phyloP scores from a whole-genome alignment of 2,888 invertebrate genomes.

The Aquatica leii region DNA sequence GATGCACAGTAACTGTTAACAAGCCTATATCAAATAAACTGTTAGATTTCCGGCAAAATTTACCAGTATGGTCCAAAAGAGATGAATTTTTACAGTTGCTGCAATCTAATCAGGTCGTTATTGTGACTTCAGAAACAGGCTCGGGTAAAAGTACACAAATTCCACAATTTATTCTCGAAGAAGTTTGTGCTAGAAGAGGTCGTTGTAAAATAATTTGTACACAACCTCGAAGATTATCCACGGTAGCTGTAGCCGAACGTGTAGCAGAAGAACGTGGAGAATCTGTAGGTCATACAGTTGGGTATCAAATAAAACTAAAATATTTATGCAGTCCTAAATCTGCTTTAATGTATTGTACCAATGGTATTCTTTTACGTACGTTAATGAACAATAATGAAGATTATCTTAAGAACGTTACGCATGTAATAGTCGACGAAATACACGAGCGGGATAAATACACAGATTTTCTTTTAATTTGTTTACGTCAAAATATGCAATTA shows the following conservation, averaged over 20 bases:
- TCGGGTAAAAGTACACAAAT: conserved; percentile 96
- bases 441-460: conserved; percentile 94
- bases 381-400: conserved; percentile 79
- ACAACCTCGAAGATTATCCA: conserved; percentile 91
- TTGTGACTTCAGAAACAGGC: conserved; percentile 87
- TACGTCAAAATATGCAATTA: conserved; percentile 76
- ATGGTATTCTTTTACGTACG: conserved; percentile 86
- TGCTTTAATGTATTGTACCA: conserved; percentile 89
- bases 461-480: conserved; percentile 89
- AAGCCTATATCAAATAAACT: conserved; percentile 66
- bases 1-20: conserved; percentile 23
- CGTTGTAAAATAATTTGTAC: conserved; percentile 90
- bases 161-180: conserved; percentile 90
- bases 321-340: conserved; percentile 83
- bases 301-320: conserved; percentile 92
- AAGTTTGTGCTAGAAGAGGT: conserved; percentile 67
- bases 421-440: conserved; percentile 92
- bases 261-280: conserved; percentile 73
- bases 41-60: conserved; percentile 67
- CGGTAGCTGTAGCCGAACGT: conserved; percentile 88
- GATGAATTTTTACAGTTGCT: conserved; percentile 74
- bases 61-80: conserved; percentile 75
- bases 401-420: conserved; percentile 76
- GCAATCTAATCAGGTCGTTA: conserved; percentile 72
- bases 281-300: conserved; percentile 70